Evolutionary conservation across 1,140 invertebrate genomes (phyloP).

Genomic region (Eumaeus atala): DNA sequence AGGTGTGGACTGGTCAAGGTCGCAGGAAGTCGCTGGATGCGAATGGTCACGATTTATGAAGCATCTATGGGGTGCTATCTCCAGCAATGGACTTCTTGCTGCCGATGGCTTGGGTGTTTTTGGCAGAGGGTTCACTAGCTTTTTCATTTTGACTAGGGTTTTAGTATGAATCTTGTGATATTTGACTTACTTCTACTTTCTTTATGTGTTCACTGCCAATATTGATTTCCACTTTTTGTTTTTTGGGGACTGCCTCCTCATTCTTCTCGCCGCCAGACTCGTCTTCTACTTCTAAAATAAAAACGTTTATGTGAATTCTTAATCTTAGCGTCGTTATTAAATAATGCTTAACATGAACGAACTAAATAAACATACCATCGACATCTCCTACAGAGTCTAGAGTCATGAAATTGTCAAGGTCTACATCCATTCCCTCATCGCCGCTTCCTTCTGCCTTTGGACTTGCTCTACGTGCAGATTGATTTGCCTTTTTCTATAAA

Average conservation of each 20-base stretch:
- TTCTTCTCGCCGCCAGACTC: constrained; percentile 77
- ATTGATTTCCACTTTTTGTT: constrained; percentile 80
- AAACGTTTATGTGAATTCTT: neutral
- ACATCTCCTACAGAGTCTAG: constrained; percentile 89
- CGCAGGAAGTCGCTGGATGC: too few species aligned
- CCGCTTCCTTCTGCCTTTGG: constrained; percentile 75
- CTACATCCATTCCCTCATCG: constrained; percentile 83
- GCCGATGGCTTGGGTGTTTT: too few species aligned
- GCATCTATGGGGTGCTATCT: too few species aligned
- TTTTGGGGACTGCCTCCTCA: constrained; percentile 66
- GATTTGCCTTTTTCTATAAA: constrained; percentile 75
- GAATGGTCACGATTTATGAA: too few species aligned
- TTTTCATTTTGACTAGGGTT: too few species aligned
- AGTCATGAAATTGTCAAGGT: constrained; percentile 88
- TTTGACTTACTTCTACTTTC: constrained; percentile 77
- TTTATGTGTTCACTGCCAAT: constrained; percentile 86
- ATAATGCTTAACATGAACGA: too few species aligned
- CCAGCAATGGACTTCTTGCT: too few species aligned
- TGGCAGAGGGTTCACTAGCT: too few species aligned
- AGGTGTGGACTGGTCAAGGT: too few species aligned
- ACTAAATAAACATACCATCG: constrained; percentile 76
- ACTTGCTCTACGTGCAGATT: constrained; percentile 46
- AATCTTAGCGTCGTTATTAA: too few species aligned
- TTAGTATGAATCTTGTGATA: too few species aligned
- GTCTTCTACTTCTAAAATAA: constrained; percentile 74